phyloP scores from a whole-genome alignment of 2,888 invertebrate genomes.

The Thumatha senex region DNA sequence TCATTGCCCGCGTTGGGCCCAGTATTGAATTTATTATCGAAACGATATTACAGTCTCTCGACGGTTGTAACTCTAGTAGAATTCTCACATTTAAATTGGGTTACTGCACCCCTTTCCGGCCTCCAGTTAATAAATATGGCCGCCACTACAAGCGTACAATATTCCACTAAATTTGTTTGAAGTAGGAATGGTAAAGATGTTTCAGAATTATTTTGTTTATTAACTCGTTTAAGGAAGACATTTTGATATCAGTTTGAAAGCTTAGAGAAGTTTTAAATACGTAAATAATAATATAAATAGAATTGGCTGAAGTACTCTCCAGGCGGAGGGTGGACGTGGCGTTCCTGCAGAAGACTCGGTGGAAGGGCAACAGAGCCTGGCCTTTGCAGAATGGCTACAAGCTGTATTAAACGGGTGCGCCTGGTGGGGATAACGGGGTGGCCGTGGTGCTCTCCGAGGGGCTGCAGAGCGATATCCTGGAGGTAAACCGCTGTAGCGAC shows the following conservation, averaged over 20 bases:
- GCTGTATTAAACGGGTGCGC: no score
- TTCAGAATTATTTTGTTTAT: slow-evolving; percentile 1
- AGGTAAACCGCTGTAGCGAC: no score
- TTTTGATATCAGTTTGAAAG: not conserved
- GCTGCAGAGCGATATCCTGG: no score
- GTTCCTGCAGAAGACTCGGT: no score
- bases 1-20: not conserved
- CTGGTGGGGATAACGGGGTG: no score
- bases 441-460: no score
- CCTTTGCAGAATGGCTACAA: no score
- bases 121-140: slow-evolving; percentile 6
- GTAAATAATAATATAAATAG: not conserved
- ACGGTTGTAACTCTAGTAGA: not conserved
- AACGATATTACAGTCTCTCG: not conserved
- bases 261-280: not conserved
- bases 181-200: not conserved
- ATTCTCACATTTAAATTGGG: slow-evolving; percentile 5
- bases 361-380: no score
- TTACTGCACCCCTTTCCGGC: slow-evolving; percentile 1
- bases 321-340: no score
- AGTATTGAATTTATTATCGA: not conserved
- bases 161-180: slow-evolving; percentile 6
- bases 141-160: slow-evolving; percentile 1
- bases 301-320: no score
- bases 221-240: not conserved